A percentile compares a stretch with the other conserved stretches of the same genome.
Conservation (phyloP, 1,140 invertebrate genomes). For the Anadara kagoshimensis region DNA sequence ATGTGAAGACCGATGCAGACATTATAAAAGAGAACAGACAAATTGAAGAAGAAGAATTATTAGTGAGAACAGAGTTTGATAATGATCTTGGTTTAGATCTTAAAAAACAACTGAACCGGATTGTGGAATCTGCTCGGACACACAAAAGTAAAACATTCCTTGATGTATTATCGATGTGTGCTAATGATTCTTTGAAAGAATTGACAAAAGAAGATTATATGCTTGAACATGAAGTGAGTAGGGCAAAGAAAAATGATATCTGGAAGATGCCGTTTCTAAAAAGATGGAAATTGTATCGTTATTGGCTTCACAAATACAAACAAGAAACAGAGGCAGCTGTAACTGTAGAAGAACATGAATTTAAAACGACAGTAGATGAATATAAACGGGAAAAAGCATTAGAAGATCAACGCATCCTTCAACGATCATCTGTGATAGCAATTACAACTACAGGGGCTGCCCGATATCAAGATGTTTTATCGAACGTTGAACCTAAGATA, state of each 20-base stretch:
- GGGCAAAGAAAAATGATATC: constrained; percentile 17
- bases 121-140: too few species aligned
- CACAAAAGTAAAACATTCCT: too few species aligned
- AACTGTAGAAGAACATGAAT: constrained; percentile 22
- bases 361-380: constrained; percentile 28
- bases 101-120: neutral
- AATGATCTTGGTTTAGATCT: constrained; percentile 7
- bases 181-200: too few species aligned
- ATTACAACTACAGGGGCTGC: constrained; percentile 72
- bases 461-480: constrained; percentile 53
- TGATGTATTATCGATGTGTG: too few species aligned
- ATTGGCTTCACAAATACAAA: constrained; percentile 58
- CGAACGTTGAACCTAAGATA: constrained; percentile 58
- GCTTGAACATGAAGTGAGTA: neutral
- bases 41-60: constrained; percentile 30
- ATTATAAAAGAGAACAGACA: constrained; percentile 24
- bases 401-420: constrained; percentile 59
- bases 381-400: constrained; percentile 47
- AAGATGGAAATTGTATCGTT: constrained; percentile 68
- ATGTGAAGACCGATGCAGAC: constrained; percentile 23
- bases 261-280: constrained; percentile 47
- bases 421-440: constrained; percentile 65
- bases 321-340: constrained; percentile 32
- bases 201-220: too few species aligned
- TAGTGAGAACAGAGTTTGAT: constrained; percentile 5